Evolutionary conservation across 1,140 invertebrate genomes (phyloP).

Genomic region (Battus philenor): DNA sequence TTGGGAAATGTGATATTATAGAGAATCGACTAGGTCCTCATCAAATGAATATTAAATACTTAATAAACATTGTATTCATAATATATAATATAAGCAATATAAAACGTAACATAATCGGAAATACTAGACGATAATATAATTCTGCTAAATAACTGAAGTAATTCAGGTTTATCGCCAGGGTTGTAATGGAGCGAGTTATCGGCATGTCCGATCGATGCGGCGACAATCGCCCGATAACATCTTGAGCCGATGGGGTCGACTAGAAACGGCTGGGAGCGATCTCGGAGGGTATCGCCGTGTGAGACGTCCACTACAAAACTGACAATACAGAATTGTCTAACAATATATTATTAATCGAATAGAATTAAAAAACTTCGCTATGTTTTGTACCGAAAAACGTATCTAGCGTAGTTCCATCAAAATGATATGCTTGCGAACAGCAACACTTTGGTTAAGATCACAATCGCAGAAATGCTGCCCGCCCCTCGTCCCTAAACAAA

Average conservation of each 20-base stretch:
- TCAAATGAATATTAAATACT: constrained; percentile 75
- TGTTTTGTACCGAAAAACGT: constrained; percentile 69
- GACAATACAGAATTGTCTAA: constrained; percentile 67
- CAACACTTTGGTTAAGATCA: constrained; percentile 71
- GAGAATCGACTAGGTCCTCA: constrained; percentile 77
- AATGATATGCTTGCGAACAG: constrained; percentile 74
- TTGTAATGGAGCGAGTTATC: constrained; percentile 40
- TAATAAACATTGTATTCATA: constrained; percentile 74
- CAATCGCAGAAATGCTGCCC: constrained; percentile 51
- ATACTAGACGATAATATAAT: constrained; percentile 74
- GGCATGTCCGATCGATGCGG: constrained; percentile 23
- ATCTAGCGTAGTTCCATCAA: constrained; percentile 63
- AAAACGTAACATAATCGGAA: constrained; percentile 75
- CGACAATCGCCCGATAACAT: neutral
- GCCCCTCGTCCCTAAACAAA: constrained; percentile 42
- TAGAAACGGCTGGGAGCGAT: constrained; percentile 48
- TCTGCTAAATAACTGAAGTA: constrained; percentile 74
- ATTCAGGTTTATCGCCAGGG: constrained; percentile 55
- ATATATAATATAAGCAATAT: constrained; percentile 75
- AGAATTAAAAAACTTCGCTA: constrained; percentile 70
- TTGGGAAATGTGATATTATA: constrained; percentile 76
- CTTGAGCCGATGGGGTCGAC: constrained; percentile 51
- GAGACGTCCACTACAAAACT: constrained; percentile 50
- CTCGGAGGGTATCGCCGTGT: constrained; percentile 17
- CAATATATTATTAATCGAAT: constrained; percentile 68